These are phyloP conservation scores for Ischnura elegans DNA, from an alignment of 2,888 invertebrate species.

Conservation along the genomic window DNA sequence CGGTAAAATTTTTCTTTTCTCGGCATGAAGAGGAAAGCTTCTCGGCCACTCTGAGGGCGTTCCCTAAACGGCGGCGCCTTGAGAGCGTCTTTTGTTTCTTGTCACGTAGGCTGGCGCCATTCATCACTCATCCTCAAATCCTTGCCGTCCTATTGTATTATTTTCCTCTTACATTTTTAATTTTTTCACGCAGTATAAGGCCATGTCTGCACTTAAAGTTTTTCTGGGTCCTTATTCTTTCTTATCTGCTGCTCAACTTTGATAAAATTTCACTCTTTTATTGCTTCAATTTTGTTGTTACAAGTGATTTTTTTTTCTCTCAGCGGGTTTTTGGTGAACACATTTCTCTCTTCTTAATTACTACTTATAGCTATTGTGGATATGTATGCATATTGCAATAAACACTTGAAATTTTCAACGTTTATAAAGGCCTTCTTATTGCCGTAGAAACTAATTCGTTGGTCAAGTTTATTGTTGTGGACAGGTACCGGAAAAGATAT, in stretches of 20 bases:
- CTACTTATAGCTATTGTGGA: too few species aligned
- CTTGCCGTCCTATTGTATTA: neutral
- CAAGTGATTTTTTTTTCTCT: too few species aligned
- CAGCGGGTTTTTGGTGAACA: too few species aligned
- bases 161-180: neutral
- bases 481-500: too few species aligned
- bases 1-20: too few species aligned
- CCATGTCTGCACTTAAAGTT: neutral
- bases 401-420: too few species aligned
- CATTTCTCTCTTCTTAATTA: too few species aligned
- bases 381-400: too few species aligned
- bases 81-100: constrained; percentile 52
- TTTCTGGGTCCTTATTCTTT: neutral
- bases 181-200: neutral
- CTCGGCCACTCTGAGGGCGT: neutral
- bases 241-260: neutral
- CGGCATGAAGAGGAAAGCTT: neutral
- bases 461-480: too few species aligned
- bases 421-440: too few species aligned
- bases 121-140: constrained; percentile 33
- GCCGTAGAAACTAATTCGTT: too few species aligned
- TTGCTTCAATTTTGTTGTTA: too few species aligned
- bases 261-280: neutral
- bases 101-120: neutral
- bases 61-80: neutral